Evolutionary conservation across 2,888 invertebrate genomes (phyloP), one percentile per base, ranked within the genome.

Genomic region (Heliconius charithonia): DNA sequence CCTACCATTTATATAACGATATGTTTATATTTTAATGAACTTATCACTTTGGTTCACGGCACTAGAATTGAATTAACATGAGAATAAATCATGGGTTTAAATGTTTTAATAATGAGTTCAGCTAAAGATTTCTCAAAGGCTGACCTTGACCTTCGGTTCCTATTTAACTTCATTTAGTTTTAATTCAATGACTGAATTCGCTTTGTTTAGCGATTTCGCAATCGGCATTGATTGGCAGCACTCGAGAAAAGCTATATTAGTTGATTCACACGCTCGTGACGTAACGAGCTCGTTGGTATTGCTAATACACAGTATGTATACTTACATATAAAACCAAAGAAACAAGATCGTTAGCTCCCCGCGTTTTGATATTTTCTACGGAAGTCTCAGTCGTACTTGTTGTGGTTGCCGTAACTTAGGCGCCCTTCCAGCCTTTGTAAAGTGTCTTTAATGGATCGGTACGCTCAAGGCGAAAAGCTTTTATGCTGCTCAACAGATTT

Each of bases 381-480:
- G 41, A 73, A 79, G 51, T 59, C 80, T 84, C 87, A 86, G 89
- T 85, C 87, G 89, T 85, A 83, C 83, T 83, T 85, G 87, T 86
- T 87, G 86, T 89, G 89, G 89, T 87, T 86, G 87, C 85, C 85
- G 88, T 88, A 88, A 87, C 88, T 86, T 86, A 85, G 87, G 84
- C 87, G 89, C 90, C 89, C 92, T 92, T 78, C 89, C 86, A 93
- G 92, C 90, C 89, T 89, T 86, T 87, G 89, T 90, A 88, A 92
- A 93, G 94, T 92, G 92, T 91, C 90, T 89, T 89, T 92, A 93
- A 93, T 92, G 92, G 90, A 90, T 88, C 90, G 85, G 89, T 86
- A 85, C 86, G 91, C 90, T 87, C 85, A 84, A 87, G 88, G 90
- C 89, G 89, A 90, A 92, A 91, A 89, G 92, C 90, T 91, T 92